Percentiles rank a stretch among this genome's conserved stretches.
These are phyloP conservation scores for Etia nguti DNA, from an alignment of 2,113 vertebrate genomes.

Conservation along the genomic window DNA sequence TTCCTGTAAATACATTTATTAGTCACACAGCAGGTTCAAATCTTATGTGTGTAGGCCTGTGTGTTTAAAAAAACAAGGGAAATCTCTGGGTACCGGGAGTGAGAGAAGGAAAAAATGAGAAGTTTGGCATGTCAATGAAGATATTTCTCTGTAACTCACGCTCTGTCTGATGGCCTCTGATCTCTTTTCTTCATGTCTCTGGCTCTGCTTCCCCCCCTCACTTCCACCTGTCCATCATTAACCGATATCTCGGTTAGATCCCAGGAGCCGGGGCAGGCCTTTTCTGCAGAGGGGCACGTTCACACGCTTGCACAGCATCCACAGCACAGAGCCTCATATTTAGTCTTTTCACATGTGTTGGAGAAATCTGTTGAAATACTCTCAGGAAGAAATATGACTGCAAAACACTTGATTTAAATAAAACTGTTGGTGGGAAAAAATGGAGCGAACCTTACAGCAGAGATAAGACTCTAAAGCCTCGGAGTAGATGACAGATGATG, in stretches of 20 bases:
- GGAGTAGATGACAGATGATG: neutral
- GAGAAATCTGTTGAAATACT: neutral
- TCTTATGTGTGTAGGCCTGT: neutral
- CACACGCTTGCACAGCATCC: neutral
- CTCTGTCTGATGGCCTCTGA: neutral
- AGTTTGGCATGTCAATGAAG: neutral
- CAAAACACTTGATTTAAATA: neutral
- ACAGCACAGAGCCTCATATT: neutral
- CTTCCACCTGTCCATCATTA: neutral
- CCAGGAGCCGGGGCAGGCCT: neutral
- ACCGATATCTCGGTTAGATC: neutral
- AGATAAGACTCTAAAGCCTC: neutral
- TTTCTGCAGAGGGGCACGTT: neutral
- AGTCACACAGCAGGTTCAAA: neutral
- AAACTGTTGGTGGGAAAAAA: neutral
- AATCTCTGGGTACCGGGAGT: neutral
- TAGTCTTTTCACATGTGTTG: neutral
- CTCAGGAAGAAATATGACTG: neutral
- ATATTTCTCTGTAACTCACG: neutral
- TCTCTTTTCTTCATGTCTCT: neutral
- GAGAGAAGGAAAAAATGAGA: neutral
- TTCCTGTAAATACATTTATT: neutral
- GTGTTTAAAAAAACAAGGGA: neutral
- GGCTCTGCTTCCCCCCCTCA: neutral
- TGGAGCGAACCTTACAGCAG: neutral